Conservation (phyloP, 2,113 vertebrate species). For the Mus spicilegus region DNA sequence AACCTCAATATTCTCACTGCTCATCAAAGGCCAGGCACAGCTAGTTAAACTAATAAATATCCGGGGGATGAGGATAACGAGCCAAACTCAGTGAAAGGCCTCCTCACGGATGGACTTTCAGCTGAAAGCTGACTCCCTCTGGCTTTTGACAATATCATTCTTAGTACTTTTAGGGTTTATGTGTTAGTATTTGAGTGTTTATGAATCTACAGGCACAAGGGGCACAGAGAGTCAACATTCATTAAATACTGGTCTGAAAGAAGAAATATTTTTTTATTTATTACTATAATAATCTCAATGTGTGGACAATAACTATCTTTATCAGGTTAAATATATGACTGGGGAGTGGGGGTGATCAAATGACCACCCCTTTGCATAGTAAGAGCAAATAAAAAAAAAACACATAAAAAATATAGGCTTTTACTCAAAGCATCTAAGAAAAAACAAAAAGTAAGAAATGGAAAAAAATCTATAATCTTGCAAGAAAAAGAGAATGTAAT, state of each 20-base stretch:
- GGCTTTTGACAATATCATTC: background rate
- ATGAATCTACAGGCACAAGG: background rate
- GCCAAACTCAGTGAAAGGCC: background rate
- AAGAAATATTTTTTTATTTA: background rate
- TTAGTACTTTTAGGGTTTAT: background rate
- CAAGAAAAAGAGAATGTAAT: background rate
- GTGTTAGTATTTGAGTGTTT: background rate
- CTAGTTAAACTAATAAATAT: background rate
- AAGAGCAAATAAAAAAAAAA: background rate
- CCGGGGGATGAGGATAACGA: background rate
- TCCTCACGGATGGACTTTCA: background rate
- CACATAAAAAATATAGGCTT: background rate
- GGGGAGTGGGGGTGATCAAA: background rate
- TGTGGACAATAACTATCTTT: background rate
- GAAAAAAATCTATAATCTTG: background rate
- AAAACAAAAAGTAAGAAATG: constrained; percentile 26
- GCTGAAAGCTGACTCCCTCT: background rate
- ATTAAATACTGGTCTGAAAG: background rate
- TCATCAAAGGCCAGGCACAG: background rate
- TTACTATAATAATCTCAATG: background rate
- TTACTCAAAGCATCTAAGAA: background rate
- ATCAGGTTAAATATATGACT: background rate
- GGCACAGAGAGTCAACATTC: background rate
- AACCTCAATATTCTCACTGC: background rate
- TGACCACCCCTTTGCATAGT: background rate